Percentiles rank a stretch among this genome's conserved stretches.
Evolutionary conservation across 2,888 invertebrate genomes (phyloP).

Genomic region (Ichneumon xanthorius): DNA sequence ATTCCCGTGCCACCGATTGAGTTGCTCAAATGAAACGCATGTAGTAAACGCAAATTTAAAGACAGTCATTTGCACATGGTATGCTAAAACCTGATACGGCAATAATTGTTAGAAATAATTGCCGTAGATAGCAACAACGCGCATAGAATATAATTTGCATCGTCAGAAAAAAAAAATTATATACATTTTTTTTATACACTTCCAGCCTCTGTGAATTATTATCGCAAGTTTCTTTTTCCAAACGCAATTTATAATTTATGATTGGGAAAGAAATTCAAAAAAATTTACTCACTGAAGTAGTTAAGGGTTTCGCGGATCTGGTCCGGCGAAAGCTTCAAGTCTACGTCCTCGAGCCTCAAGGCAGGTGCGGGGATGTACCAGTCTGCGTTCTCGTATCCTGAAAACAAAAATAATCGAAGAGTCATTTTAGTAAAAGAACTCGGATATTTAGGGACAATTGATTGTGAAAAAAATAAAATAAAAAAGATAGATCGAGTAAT

Average conservation of each 20-base stretch:
- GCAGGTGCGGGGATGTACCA: slow-evolving; percentile 97
- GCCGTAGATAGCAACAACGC: too few species aligned
- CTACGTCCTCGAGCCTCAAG: slow-evolving; percentile 89
- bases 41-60: neutral
- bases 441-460: neutral
- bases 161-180: neutral
- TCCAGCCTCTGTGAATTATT: slow-evolving; percentile 51
- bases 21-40: neutral
- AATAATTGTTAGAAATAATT: neutral
- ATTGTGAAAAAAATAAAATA: slow-evolving; percentile 1
- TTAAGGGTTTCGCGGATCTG: slow-evolving; percentile 98
- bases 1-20: slow-evolving; percentile 13
- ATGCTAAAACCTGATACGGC: neutral
- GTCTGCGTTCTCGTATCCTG: slow-evolving; percentile 96
- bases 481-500: neutral
- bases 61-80: neutral
- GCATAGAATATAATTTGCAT: neutral
- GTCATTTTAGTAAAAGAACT: neutral
- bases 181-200: neutral
- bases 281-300: slow-evolving; percentile 95
- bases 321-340: slow-evolving; percentile 94
- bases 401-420: slow-evolving; percentile 67
- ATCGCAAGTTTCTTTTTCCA: neutral
- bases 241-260: neutral
- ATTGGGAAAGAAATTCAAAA: neutral